Base-by-base conservation (phyloP, 2,888 invertebrate genomes). In the Phytoseiulus persimilis region DNA sequence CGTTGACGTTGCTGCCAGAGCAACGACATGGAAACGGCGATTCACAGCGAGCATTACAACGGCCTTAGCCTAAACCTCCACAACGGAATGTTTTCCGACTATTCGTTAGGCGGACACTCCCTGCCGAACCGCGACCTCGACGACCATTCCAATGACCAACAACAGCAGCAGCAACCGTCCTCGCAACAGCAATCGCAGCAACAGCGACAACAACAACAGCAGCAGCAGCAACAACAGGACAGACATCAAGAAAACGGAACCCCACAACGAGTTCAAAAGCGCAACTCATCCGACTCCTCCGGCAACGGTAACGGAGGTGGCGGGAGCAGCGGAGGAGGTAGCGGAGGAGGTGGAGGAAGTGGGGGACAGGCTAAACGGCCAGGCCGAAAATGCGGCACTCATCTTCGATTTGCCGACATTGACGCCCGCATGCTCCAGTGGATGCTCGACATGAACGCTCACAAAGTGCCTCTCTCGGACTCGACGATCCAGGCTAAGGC, bases 401-500 rank as follows among this genome's bases (percentile, higher is more conserved):
- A 87, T 33, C 87, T 87, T 45, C 87, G 87, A 45, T 87, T 87
- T 87, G 87, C 87, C 39, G 87, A 87, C 33, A 87, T 87, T 31
- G 87, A 87, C 45, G 87, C 87, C 87, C 39, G 39, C 87, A 87
- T 87, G 87, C 87, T 87, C 87, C 87, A 87, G 87, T 87, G 87
- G 87, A 87, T 87, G 87, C 87, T 87, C 33, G 87, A 87, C 87
- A 87, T 87, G 87, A 87, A 87, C 87, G 87, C 87, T 45, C 33
- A 87, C 45, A 87, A 87, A 87, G 33, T 33, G 87, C 87, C 87
- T 87, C 87, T 87, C 45, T 87, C 87, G 32, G 87, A 87, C 87
- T 87, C 87, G 87, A 87, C 87, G 87, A 87, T 87, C 87, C 87
- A 87, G 87, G 87, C 87, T 87, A 87, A 87, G 87, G 87, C 87